These are phyloP conservation scores for Asteroscopus sphinx DNA, from an alignment of 2,888 invertebrate genomes.

Conservation along the genomic window DNA sequence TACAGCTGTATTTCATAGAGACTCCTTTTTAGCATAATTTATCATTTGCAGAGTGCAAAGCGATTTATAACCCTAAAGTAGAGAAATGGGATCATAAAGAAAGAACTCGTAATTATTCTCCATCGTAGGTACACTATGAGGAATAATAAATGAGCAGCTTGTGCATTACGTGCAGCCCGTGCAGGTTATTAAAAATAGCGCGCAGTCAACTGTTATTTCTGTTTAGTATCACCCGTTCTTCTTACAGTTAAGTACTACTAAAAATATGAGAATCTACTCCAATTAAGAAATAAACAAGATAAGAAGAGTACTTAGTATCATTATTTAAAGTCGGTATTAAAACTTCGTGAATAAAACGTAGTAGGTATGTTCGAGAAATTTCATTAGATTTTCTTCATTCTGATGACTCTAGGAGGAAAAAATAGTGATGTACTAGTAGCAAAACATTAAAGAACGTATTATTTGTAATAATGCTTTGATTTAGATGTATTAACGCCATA, in stretches of 20 bases:
- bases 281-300: constrained; percentile 20
- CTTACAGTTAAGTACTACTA: constrained; percentile 21
- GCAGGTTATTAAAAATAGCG: constrained; percentile 41
- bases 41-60: constrained; percentile 24
- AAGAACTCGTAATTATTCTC: constrained; percentile 32
- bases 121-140: constrained; percentile 16
- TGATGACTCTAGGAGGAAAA: background rate
- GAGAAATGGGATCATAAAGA: constrained; percentile 3
- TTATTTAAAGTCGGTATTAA: background rate
- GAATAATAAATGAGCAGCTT: constrained; percentile 32
- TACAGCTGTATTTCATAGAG: constrained; percentile 18
- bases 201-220: constrained; percentile 43
- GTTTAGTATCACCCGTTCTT: constrained; percentile 29
- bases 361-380: background rate
- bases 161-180: constrained; percentile 30
- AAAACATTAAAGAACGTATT: too few relatives aligned
- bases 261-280: constrained; percentile 16
- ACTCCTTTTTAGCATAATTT: constrained; percentile 27
- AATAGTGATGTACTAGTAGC: too few relatives aligned
- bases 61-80: constrained; percentile 15
- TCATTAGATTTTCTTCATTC: background rate
- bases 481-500: too few relatives aligned
- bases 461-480: too few relatives aligned
- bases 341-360: background rate
- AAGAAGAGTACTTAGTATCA: background rate